phyloP scores from a whole-genome alignment of 2,797 vertebrate genomes.

The Rhinatrema bivittatum region DNA sequence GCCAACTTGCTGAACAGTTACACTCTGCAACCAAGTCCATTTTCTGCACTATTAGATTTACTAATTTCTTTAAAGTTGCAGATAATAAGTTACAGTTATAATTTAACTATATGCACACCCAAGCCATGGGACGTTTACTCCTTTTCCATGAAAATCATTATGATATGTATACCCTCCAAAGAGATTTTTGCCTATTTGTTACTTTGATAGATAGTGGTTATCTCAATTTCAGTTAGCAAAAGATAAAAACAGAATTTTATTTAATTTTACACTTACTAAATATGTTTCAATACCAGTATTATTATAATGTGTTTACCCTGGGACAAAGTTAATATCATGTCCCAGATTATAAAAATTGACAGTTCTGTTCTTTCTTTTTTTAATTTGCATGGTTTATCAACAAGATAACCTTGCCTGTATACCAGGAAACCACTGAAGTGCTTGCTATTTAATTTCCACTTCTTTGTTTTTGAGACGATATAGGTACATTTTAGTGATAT shows the following conservation, averaged over 20 bases:
- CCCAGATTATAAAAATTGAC: slow-evolving; percentile 18
- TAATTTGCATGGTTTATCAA: slow-evolving; percentile 18
- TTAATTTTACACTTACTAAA: background rate
- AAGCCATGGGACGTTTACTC: background rate
- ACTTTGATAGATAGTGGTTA: background rate
- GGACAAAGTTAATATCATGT: slow-evolving; percentile 6
- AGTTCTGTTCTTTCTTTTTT: slow-evolving; percentile 17
- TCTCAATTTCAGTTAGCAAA: too few relatives aligned
- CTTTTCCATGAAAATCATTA: too few relatives aligned
- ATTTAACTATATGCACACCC: background rate
- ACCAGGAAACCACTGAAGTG: slow-evolving; percentile 9
- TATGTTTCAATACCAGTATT: slow-evolving; percentile 5
- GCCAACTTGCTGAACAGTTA: slow-evolving; percentile 7
- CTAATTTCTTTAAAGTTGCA: background rate
- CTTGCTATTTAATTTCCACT: slow-evolving; percentile 39
- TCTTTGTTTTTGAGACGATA: slow-evolving; percentile 24
- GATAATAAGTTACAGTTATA: background rate
- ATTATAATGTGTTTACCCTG: background rate
- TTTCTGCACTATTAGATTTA: slow-evolving; percentile 7
- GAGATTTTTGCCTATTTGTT: too few relatives aligned
- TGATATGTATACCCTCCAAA: too few relatives aligned
- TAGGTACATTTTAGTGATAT: slow-evolving; percentile 24
- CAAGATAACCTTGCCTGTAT: slow-evolving; percentile 21
- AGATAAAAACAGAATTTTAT: too few relatives aligned
- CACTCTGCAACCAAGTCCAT: background rate